Evolutionary conservation across 2,888 invertebrate genomes (phyloP).

Genomic region (Lasioglossum vierecki): DNA sequence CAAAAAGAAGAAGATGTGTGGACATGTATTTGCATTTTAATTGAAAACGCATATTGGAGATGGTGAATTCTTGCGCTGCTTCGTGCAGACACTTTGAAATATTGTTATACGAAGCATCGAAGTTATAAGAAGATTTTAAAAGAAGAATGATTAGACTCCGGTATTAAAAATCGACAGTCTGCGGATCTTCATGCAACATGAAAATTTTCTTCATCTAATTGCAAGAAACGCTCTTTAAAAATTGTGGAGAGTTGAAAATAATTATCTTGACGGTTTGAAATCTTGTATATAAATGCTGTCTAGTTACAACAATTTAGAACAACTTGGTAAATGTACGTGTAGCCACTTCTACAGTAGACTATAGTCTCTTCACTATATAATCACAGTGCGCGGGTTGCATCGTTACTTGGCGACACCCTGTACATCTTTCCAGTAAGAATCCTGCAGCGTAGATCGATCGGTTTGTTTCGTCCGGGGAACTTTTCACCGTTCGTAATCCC

Average conservation of each 20-base stretch:
- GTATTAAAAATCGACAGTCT: too few species aligned
- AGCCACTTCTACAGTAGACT: too few species aligned
- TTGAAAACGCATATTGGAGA: background rate
- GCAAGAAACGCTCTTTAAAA: too few species aligned
- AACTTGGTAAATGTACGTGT: background rate
- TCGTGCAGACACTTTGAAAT: background rate
- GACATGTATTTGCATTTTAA: background rate
- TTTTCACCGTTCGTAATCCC: slow-evolving; percentile 2
- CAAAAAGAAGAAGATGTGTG: background rate
- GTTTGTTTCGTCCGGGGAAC: slow-evolving; percentile 6
- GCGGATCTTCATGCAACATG: too few species aligned
- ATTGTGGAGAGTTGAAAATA: too few species aligned
- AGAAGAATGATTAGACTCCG: too few species aligned
- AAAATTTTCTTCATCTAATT: too few species aligned
- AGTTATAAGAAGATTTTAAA: too few species aligned
- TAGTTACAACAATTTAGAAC: background rate
- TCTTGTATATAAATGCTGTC: too few species aligned
- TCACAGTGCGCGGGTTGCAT: background rate
- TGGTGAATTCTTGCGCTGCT: background rate
- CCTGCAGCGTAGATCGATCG: background rate
- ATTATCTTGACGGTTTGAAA: too few species aligned
- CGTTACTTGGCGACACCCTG: background rate
- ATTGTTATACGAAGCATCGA: too few species aligned
- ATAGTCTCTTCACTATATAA: background rate
- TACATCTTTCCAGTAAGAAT: background rate